A percentile compares a stretch with the other conserved stretches of the same genome.
These are phyloP conservation scores for Podocnemis expansa DNA, from an alignment of 2,113 vertebrate genomes.

Conservation along the genomic window DNA sequence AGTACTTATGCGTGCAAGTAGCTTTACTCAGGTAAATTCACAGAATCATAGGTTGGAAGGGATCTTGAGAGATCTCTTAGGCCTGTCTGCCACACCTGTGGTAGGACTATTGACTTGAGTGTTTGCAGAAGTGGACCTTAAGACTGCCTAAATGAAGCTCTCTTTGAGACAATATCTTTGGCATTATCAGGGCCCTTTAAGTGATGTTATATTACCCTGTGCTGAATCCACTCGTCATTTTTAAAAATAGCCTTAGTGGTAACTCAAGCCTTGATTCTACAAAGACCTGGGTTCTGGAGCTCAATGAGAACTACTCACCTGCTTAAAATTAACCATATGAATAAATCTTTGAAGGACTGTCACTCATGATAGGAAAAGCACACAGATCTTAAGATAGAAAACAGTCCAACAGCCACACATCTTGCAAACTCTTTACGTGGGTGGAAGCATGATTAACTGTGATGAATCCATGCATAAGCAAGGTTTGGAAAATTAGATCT, in stretches of 20 bases:
- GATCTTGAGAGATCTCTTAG: neutral
- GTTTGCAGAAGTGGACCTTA: neutral
- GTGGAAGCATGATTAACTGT: neutral
- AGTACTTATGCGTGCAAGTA: neutral
- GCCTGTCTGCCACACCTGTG: neutral
- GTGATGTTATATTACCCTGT: neutral
- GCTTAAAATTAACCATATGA: constrained; percentile 27
- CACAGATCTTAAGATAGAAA: neutral
- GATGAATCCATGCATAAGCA: neutral
- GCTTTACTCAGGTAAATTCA: neutral
- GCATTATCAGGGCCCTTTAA: neutral
- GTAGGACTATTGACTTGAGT: constrained; percentile 31
- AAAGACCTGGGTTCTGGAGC: constrained; percentile 51
- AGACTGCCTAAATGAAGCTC: neutral
- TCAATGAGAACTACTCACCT: constrained; percentile 59
- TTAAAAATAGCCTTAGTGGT: constrained; percentile 23
- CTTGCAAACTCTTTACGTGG: neutral
- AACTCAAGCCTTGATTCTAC: constrained; percentile 42
- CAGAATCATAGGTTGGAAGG: neutral
- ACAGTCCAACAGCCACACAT: neutral
- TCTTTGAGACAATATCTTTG: constrained; percentile 35
- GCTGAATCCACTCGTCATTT: neutral
- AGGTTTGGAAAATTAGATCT: neutral
- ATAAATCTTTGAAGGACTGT: constrained; percentile 28
- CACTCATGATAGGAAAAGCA: neutral